Percentiles rank a stretch among this genome's conserved stretches.
phyloP scores from a whole-genome alignment of 2,113 vertebrate species.

The Siniperca chuatsi region DNA sequence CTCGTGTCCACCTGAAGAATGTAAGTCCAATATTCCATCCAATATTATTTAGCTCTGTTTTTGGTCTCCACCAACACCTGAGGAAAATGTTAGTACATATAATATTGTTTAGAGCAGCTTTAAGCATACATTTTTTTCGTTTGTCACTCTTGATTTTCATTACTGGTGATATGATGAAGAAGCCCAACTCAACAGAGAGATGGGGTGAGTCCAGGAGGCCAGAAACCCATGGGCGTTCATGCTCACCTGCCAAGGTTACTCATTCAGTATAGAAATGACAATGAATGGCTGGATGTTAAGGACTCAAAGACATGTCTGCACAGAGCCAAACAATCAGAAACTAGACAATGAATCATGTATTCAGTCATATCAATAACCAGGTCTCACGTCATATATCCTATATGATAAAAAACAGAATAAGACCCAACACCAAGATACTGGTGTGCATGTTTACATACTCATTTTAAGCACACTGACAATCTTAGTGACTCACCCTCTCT shows the following conservation, averaged over 20 bases:
- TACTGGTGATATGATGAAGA: not conserved
- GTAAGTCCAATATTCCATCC: not conserved
- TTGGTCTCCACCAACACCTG: not conserved
- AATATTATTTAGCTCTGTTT: not conserved
- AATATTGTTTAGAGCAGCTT: not conserved
- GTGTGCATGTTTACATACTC: not conserved
- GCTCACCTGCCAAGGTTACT: not conserved
- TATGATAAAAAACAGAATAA: not conserved
- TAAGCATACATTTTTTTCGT: not conserved
- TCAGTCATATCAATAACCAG: not conserved
- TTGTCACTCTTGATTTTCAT: not conserved
- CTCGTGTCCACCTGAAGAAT: not conserved
- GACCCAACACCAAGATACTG: not conserved
- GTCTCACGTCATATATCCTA: not conserved
- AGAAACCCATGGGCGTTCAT: not conserved
- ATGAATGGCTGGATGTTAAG: not conserved
- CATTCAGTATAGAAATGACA: not conserved
- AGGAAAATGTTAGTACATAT: not conserved
- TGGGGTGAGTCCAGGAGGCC: not conserved
- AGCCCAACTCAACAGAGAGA: not conserved
- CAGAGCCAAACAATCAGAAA: not conserved
- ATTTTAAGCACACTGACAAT: not conserved
- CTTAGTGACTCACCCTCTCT: slow-evolving; percentile 21
- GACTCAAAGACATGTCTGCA: not conserved
- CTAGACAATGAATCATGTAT: not conserved